These are phyloP conservation scores for Blastomussa wellsi DNA, from an alignment of 92 coral and sea anemone species.

Conservation along the genomic window DNA sequence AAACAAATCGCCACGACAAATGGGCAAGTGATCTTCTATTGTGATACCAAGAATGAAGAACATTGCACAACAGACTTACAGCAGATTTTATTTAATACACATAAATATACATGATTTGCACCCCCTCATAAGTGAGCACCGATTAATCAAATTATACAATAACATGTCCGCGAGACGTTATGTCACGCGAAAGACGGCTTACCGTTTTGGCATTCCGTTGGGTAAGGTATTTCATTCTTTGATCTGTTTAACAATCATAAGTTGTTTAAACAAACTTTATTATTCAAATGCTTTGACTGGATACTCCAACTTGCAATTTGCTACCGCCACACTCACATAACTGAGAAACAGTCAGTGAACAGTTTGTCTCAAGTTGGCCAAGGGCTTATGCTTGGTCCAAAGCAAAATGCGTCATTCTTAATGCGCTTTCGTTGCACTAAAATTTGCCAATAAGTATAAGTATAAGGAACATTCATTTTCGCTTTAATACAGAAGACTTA, in stretches of 20 bases:
- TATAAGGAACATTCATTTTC: neutral
- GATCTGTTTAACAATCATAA: neutral
- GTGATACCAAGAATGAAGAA: neutral
- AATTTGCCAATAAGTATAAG: neutral
- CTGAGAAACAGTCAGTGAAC: neutral
- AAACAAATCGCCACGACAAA: neutral
- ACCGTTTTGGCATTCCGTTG: constrained; percentile 13
- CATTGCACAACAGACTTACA: neutral
- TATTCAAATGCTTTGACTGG: neutral
- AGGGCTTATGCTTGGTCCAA: neutral
- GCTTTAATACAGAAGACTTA: neutral
- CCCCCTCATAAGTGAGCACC: neutral
- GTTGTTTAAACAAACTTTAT: neutral
- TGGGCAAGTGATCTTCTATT: neutral
- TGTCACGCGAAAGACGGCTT: constrained; percentile 5
- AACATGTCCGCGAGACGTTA: constrained; percentile 25
- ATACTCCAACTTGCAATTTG: neutral
- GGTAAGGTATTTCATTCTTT: neutral
- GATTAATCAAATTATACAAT: neutral
- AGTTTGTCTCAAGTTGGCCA: neutral
- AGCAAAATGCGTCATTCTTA: neutral
- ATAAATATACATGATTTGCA: neutral
- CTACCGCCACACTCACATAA: neutral
- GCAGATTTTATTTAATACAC: neutral
- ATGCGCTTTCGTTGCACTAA: neutral